A percentile compares a stretch with the other conserved stretches of the same genome.
Evolutionary conservation across 2,888 invertebrate species (phyloP).

Genomic region (Azorinus chamasolen): DNA sequence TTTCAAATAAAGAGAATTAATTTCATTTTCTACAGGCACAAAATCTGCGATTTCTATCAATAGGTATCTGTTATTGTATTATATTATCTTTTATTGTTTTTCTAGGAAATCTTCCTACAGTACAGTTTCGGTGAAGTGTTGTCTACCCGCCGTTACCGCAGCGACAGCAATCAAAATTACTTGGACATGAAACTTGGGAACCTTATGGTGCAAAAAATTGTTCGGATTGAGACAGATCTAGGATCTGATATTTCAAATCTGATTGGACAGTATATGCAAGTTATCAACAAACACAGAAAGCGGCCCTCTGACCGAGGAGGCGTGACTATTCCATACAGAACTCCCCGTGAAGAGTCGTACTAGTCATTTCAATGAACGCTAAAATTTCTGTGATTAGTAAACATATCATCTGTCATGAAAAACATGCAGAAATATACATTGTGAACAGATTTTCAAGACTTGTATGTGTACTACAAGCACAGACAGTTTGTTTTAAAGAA

Average conservation of each 20-base stretch:
- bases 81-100: too few species aligned
- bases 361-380: neutral
- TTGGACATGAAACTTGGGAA: slow-evolving; percentile 99
- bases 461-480: too few species aligned
- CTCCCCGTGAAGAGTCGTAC: slow-evolving; percentile 9
- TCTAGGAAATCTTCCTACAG: slow-evolving; percentile 94
- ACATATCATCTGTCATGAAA: neutral
- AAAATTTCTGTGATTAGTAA: too few species aligned
- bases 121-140: slow-evolving; percentile 98
- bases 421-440: too few species aligned
- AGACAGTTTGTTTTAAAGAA: too few species aligned
- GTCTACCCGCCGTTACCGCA: slow-evolving; percentile 91
- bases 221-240: slow-evolving; percentile 97
- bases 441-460: too few species aligned
- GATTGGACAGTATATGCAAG: slow-evolving; percentile 98
- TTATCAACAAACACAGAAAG: slow-evolving; percentile 87
- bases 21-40: too few species aligned
- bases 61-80: too few species aligned
- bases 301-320: slow-evolving; percentile 62
- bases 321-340: slow-evolving; percentile 7
- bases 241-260: slow-evolving; percentile 98
- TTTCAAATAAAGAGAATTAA: too few species aligned
- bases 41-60: too few species aligned
- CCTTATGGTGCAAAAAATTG: slow-evolving; percentile 97
- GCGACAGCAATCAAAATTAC: slow-evolving; percentile 82